Conservation (phyloP, 2,797 vertebrate species). For the Molothrus ater region DNA sequence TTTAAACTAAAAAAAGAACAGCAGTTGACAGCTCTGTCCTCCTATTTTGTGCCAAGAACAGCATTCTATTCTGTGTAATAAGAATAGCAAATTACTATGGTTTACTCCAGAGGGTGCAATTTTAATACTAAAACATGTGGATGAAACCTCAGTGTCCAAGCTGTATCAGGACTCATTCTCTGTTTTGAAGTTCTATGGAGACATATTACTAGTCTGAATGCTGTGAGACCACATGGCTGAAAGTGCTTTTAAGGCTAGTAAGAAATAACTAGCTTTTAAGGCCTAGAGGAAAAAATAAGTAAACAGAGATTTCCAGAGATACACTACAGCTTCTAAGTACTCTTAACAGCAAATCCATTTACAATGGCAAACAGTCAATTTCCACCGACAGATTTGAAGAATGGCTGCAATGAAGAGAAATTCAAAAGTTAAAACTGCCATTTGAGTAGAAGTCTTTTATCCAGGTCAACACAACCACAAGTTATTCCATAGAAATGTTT, state of each 20-base stretch:
- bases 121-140: not conserved
- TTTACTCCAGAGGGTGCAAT: not conserved
- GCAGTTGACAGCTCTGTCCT: not conserved
- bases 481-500: not conserved
- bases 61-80: not conserved
- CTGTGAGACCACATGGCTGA: not conserved
- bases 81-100: not conserved
- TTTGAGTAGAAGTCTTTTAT: not conserved
- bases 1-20: not conserved
- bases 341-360: not conserved
- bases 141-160: not conserved
- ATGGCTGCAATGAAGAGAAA: not conserved
- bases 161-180: not conserved
- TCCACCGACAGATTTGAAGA: not conserved
- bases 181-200: not conserved
- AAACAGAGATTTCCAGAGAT: not conserved
- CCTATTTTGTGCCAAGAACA: not conserved
- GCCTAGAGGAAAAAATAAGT: not conserved
- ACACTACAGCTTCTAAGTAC: not conserved
- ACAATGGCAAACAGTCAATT: not conserved
- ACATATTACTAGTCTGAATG: not conserved
- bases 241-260: not conserved
- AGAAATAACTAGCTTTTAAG: not conserved
- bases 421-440: not conserved
- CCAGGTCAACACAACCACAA: not conserved